phyloP scores from a whole-genome alignment of 2,113 vertebrate genomes.

The Prolemur simus region DNA sequence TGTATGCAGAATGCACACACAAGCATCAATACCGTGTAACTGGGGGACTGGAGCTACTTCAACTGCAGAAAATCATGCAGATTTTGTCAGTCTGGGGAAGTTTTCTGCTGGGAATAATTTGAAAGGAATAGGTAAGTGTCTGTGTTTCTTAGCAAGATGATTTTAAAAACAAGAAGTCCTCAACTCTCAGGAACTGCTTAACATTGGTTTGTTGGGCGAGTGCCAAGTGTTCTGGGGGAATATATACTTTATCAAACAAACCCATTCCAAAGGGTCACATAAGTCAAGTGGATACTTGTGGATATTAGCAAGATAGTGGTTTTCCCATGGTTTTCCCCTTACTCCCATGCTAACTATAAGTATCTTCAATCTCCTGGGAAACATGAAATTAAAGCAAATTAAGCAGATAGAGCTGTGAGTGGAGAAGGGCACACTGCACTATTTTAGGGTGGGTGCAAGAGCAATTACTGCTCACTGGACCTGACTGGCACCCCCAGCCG shows the following conservation, averaged over 20 bases:
- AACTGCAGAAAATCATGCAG: background rate
- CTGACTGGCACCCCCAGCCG: background rate
- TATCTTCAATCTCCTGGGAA: constrained; percentile 64
- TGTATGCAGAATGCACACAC: fast-evolving
- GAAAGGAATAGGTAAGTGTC: constrained; percentile 44
- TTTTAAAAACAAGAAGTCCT: constrained; percentile 69
- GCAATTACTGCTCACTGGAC: background rate
- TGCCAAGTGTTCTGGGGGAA: constrained; percentile 71
- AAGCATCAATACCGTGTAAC: fast-evolving
- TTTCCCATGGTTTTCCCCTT: constrained; percentile 77
- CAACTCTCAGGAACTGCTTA: constrained; percentile 69
- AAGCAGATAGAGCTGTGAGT: background rate
- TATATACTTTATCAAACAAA: constrained; percentile 75
- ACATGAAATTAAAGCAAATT: constrained; percentile 57
- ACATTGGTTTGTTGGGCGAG: constrained; percentile 58
- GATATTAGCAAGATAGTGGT: constrained; percentile 76
- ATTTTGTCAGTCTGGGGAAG: background rate
- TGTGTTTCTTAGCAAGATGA: constrained; percentile 42
- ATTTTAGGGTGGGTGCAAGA: background rate
- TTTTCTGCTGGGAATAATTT: constrained; percentile 12
- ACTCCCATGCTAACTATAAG: constrained; percentile 55
- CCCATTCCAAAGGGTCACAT: constrained; percentile 59
- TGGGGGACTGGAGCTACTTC: background rate
- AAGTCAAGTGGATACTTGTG: constrained; percentile 80
- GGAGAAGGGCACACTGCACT: background rate